Base-by-base conservation (phyloP, 2,888 invertebrate genomes). In the Ormia ochracea region DNA sequence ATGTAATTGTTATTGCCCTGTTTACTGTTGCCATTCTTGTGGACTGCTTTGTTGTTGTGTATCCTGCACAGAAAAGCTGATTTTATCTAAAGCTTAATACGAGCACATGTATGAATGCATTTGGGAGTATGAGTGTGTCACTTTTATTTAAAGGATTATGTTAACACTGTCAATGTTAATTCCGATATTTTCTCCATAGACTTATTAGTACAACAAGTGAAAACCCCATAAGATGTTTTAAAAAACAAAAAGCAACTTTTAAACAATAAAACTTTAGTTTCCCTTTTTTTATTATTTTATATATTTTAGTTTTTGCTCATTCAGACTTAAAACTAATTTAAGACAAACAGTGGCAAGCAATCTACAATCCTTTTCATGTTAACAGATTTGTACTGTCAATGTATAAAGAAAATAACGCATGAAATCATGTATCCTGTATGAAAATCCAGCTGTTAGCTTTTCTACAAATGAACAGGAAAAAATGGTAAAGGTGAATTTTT, bases 141-240 rank as follows among this genome's bases (percentile, higher is more conserved):
- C n/a, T 56, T 66, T 58, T 76, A 68, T 80, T 76, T 68, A 45
- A 38, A 63, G 80, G 80, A 80, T 76, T 80, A 73, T 80, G 80
- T 80, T 76, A 73, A 76, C 80, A 80, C 80, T 80, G 76, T 63
- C 66, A 72, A 76, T 80, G 80, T 76, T 76, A 76, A 80, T 73
- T 76, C 80, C 68, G 43, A 33, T 41, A 68, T 72, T 69, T 75
- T 76, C 52, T 72, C 21, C 33, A 76, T 33, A 66, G 41, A 59
- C 68, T 80, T 41, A 52, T 19, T 48, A 48, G 58, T 17, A 38
- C 14, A 31, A 12, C 63, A 72, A 23, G 33, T 26, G 17, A 66
- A 68, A 56, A 63, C 7, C 10, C 17, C 38, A 19, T 48, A 61
- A 70, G 28, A 45, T 63, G 26, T 58, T 17, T 59, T 56, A 76